Evolutionary conservation across 2,797 vertebrate genomes (phyloP).

Genomic region (Mus caroli): DNA sequence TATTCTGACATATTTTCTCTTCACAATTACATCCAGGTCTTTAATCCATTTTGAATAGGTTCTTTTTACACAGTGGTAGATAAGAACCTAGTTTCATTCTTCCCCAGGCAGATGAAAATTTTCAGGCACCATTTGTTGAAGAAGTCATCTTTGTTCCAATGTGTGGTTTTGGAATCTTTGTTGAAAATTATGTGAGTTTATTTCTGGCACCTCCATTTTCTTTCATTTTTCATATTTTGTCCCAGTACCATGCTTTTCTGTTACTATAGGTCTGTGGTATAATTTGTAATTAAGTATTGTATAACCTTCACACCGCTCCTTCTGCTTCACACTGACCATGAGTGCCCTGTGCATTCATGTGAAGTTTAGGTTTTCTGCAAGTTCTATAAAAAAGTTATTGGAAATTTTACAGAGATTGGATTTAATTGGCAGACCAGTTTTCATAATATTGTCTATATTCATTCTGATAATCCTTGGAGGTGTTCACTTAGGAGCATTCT

Average conservation of each 20-base stretch:
- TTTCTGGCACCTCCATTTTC: background rate
- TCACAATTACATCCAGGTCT: background rate
- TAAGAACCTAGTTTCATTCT: background rate
- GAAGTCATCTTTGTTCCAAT: background rate
- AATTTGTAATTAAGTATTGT: background rate
- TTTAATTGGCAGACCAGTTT: background rate
- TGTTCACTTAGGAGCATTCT: background rate
- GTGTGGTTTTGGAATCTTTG: background rate
- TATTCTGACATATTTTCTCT: background rate
- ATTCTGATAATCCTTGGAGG: background rate
- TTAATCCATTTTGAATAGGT: background rate
- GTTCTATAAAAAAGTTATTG: background rate
- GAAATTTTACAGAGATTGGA: background rate
- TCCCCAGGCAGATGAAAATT: background rate
- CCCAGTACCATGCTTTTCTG: background rate
- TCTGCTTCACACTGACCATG: background rate
- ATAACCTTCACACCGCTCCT: background rate
- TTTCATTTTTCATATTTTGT: background rate
- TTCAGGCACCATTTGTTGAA: background rate
- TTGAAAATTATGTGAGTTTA: background rate
- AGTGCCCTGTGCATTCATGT: background rate
- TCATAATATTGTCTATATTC: background rate
- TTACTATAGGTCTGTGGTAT: no score
- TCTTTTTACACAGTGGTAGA: background rate
- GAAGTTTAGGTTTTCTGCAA: background rate